Conservation (phyloP, 2,797 vertebrate species). For the Siniperca obscura region DNA sequence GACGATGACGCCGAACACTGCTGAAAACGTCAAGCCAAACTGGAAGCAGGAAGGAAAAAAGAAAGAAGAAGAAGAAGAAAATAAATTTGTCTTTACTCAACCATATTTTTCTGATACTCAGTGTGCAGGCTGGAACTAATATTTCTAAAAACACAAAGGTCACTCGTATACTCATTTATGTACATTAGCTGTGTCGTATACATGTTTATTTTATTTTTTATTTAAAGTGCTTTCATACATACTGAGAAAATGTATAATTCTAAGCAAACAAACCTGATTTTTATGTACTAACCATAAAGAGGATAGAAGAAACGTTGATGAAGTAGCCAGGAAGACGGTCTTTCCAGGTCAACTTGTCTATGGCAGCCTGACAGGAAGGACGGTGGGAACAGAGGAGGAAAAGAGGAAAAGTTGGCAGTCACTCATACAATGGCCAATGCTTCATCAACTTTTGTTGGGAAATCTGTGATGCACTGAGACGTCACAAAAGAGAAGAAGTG, state of each 20-base stretch:
- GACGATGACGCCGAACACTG: slow-evolving; percentile 94
- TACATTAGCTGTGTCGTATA: slow-evolving; percentile 1
- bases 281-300: slow-evolving; percentile 91
- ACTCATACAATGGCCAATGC: slow-evolving; percentile 9
- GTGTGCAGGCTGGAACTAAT: slow-evolving; percentile 27
- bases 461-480: slow-evolving; percentile 17
- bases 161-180: slow-evolving; percentile 17
- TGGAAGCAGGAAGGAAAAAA: slow-evolving; percentile 61
- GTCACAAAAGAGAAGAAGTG: neutral
- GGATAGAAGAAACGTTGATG: slow-evolving; percentile 92
- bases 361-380: slow-evolving; percentile 69
- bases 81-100: slow-evolving; percentile 20
- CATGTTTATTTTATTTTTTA: slow-evolving; percentile 10
- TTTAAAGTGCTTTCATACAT: slow-evolving; percentile 22
- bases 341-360: slow-evolving; percentile 92
- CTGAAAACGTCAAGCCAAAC: slow-evolving; percentile 94
- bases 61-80: neutral
- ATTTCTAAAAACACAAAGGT: slow-evolving; percentile 46
- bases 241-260: neutral
- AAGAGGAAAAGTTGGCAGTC: slow-evolving; percentile 24
- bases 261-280: neutral
- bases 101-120: slow-evolving; percentile 18
- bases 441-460: slow-evolving; percentile 6
- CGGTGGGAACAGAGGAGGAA: neutral
- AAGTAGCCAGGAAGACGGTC: slow-evolving; percentile 94